Conservation (phyloP, 2,888 invertebrate species). For the Steromphala cineraria region DNA sequence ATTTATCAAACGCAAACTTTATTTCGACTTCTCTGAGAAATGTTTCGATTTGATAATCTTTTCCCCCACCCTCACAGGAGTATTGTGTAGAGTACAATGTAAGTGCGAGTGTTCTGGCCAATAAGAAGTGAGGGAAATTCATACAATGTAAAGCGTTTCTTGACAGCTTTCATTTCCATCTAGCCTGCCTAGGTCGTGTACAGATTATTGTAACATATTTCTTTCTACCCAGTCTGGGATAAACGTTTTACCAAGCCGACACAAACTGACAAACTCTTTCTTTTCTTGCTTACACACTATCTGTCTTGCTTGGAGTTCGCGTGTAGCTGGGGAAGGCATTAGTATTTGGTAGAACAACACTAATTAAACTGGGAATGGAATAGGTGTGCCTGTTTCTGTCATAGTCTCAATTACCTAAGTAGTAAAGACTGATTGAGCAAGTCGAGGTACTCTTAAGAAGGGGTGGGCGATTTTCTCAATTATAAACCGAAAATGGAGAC, state of each 20-base stretch:
- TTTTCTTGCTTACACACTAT: neutral
- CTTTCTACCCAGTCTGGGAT: neutral
- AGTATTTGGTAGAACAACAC: neutral
- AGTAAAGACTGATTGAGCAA: too few species aligned
- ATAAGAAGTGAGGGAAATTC: too few species aligned
- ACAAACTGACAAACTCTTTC: neutral
- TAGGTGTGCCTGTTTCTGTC: neutral
- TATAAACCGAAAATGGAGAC: too few species aligned
- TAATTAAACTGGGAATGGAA: neutral
- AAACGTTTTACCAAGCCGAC: neutral
- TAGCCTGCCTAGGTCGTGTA: neutral
- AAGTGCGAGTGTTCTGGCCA: too few species aligned
- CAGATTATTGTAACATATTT: neutral
- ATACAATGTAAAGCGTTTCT: too few species aligned
- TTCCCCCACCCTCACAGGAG: too few species aligned
- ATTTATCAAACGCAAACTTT: too few species aligned
- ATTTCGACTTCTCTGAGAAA: neutral
- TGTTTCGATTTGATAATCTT: too few species aligned
- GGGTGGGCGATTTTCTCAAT: too few species aligned
- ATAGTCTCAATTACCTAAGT: too few species aligned
- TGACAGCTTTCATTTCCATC: neutral
- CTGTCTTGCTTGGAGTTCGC: neutral
- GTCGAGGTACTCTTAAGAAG: too few species aligned
- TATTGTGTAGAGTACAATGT: too few species aligned
- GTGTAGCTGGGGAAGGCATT: neutral